Evolutionary conservation across 2,888 invertebrate genomes (phyloP), one percentile per base, ranked within the genome.

Genomic region (Leptinotarsa rubiginosa): DNA sequence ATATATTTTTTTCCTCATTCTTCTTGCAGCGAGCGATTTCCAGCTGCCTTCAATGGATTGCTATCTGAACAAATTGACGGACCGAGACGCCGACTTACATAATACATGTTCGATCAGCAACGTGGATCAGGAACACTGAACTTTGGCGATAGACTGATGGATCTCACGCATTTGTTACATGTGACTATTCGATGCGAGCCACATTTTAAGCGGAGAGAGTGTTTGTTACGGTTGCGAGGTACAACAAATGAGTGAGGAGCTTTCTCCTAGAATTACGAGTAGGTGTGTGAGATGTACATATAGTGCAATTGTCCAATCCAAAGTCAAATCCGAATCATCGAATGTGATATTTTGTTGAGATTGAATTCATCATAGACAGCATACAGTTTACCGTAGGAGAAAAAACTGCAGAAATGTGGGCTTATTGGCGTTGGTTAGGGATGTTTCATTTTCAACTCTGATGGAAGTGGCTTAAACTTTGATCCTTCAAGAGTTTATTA

Each of bases 11-110:
- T 5, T 31, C 31, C 62, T 62, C 62, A 62, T 62, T 25, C 62
- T 25, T 15, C 25, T 16, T 62, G 31, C 31, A 62, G 25, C 62
- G 16, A 31, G 18, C 62, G 62, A 62, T 62, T 62, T 62, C 16
- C 15, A 12, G 25, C 62, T 41, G n/a, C 62, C 31, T 62, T n/a
- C 62, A 66, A 74, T 74, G 73, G 73, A 74, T 79, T 65, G 79
- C 80, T 75, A 77, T 75, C 79, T 78, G 79, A 82, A 83, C 83
- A 82, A 82, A 83, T 83, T 81, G 83, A 81, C 81, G 81, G 79
- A 75, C 76, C 75, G 77, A 79, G 75, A 75, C 78, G 81, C 77
- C 77, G 81, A 82, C 82, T 82, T 81, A 81, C 82, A 82, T 82
- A 82, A 82, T 82, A 77, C 82, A 81, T 74, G 73, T 70, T 70